These are phyloP conservation scores for Cosmia trapezina DNA, from an alignment of 2,888 invertebrate species.

Conservation along the genomic window DNA sequence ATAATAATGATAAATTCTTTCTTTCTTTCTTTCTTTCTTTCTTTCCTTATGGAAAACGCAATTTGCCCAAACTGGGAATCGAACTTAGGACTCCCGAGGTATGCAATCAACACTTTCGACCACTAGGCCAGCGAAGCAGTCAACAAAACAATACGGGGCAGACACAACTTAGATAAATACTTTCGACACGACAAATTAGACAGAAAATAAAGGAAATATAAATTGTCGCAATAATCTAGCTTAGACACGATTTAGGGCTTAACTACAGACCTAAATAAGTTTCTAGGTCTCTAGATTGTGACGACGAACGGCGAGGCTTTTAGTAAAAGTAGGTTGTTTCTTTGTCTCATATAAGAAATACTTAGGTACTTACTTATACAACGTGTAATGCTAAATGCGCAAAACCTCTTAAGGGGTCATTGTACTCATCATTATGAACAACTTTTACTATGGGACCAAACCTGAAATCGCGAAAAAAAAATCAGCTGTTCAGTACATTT, in stretches of 20 bases:
- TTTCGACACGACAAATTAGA: conserved; percentile 8
- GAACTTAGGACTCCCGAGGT: neutral
- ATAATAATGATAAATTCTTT: no score
- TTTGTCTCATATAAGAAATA: conserved; percentile 6
- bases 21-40: no score
- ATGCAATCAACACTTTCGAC: neutral
- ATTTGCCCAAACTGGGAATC: neutral
- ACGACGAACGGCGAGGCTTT: conserved; percentile 5
- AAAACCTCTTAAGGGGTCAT: no score
- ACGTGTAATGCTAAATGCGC: no score
- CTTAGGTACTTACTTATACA: no score
- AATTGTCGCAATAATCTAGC: conserved; percentile 31
- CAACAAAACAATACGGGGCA: neutral
- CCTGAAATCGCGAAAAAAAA: no score
- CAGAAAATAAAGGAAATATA: conserved; percentile 17
- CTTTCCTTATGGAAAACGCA: neutral
- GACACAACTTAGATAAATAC: neutral
- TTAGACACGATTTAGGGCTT: conserved; percentile 33
- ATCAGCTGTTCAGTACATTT: no score
- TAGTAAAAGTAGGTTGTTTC: conserved; percentile 5
- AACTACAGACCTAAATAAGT: conserved; percentile 21
- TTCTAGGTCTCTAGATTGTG: conserved; percentile 28
- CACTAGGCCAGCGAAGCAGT: neutral
- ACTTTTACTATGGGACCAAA: no score
- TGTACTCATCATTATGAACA: no score